phyloP scores from a whole-genome alignment of 2,888 invertebrate species.

The Lucinisca nassula region DNA sequence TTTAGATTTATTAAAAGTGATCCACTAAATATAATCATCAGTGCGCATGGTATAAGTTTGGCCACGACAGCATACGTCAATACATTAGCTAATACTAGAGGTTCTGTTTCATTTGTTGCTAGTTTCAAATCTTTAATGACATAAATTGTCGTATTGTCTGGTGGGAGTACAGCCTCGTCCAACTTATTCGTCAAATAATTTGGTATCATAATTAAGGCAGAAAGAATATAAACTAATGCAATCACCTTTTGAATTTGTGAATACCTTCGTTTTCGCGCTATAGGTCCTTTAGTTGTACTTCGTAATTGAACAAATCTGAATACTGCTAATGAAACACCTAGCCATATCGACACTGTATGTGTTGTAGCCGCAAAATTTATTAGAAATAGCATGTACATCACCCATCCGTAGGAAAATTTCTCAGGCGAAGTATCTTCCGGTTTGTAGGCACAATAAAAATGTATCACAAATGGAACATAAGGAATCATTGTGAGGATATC shows the following conservation, averaged over 20 bases:
- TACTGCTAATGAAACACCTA: conserved; percentile 96
- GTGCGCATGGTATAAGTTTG: conserved; percentile 96
- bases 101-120: conserved; percentile 76
- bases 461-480: conserved; percentile 96
- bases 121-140: conserved; percentile 76
- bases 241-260: conserved; percentile 74
- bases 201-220: conserved; percentile 94
- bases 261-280: conserved; percentile 77
- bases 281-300: conserved; percentile 77
- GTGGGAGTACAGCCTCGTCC: conserved; percentile 55
- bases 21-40: conserved; percentile 91
- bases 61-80: conserved; percentile 92
- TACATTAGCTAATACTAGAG: conserved; percentile 77
- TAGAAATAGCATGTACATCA: conserved; percentile 91
- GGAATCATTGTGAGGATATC: conserved; percentile 96
- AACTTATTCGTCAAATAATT: conserved; percentile 95
- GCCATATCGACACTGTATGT: conserved; percentile 97
- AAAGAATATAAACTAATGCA: conserved; percentile 94
- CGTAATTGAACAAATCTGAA: conserved; percentile 92
- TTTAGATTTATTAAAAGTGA: conserved; percentile 85
- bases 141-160: conserved; percentile 72
- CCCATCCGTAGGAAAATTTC: conserved; percentile 86
- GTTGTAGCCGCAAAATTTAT: conserved; percentile 96
- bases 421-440: conserved; percentile 73
- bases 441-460: conserved; percentile 88